These are phyloP conservation scores for Melanotaenia maccullochi DNA, from an alignment of 2,797 vertebrate species.

Conservation along the genomic window DNA sequence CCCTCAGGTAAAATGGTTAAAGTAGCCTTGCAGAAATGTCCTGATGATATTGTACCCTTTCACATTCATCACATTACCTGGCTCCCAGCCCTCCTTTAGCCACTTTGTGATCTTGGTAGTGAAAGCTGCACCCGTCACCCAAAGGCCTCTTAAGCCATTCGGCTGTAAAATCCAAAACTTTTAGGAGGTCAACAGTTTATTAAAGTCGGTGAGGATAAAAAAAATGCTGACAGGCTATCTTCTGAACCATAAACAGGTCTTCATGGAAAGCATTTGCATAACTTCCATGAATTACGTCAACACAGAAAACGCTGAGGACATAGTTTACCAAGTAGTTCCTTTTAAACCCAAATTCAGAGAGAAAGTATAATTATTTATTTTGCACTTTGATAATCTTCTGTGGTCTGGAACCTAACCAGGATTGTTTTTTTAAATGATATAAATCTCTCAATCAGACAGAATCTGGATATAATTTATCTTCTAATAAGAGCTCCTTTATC, in stretches of 20 bases:
- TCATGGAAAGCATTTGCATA: slow-evolving; percentile 3
- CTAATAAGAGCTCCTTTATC: neutral
- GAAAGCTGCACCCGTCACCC: neutral
- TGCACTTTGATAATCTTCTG: neutral
- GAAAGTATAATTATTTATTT: neutral
- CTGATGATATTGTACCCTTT: neutral
- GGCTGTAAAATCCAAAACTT: slow-evolving; percentile 54
- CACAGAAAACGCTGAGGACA: neutral
- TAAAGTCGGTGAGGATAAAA: slow-evolving; percentile 31
- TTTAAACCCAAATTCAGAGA: neutral
- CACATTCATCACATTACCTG: slow-evolving; percentile 14
- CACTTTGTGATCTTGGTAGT: slow-evolving; percentile 33
- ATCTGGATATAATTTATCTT: accelerated
- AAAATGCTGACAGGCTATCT: slow-evolving; percentile 29
- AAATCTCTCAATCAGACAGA: neutral
- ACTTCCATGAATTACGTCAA: slow-evolving; percentile 17
- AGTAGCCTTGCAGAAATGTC: neutral
- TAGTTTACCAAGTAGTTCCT: neutral
- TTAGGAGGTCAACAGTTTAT: slow-evolving; percentile 54
- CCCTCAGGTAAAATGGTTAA: slow-evolving; percentile 12
- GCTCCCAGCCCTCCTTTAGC: slow-evolving; percentile 26
- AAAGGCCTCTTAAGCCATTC: slow-evolving; percentile 29
- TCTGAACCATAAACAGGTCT: slow-evolving; percentile 19
- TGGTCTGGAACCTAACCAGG: neutral
- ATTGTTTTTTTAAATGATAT: neutral